A percentile compares a stretch with the other conserved stretches of the same genome.
Conservation (phyloP, 2,888 invertebrate species). For the Coleophora deauratella region DNA sequence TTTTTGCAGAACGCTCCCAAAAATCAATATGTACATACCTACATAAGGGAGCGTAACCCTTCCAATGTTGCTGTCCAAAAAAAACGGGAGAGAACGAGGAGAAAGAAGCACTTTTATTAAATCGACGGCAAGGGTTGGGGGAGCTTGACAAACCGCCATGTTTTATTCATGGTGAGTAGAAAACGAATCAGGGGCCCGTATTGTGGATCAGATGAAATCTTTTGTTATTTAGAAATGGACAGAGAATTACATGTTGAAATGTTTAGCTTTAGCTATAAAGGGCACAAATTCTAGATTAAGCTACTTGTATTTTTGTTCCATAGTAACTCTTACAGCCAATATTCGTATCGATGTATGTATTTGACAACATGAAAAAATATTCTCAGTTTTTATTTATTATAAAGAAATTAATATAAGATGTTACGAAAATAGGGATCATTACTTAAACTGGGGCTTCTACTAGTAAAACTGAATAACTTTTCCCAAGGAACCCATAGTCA, state of each 20-base stretch:
- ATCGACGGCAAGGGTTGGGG: conserved; percentile 52
- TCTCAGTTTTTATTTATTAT: too few relatives aligned
- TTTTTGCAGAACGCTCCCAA: conserved; percentile 13
- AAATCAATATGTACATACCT: conserved; percentile 25
- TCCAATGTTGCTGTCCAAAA: conserved; percentile 46
- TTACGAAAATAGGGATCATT: too few relatives aligned
- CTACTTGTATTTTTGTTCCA: too few relatives aligned
- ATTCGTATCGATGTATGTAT: too few relatives aligned
- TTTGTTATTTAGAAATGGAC: conserved; percentile 34
- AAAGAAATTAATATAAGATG: too few relatives aligned
- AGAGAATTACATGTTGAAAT: conserved; percentile 12
- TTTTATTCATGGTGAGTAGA: conserved; percentile 63
- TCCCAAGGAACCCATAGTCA: too few relatives aligned
- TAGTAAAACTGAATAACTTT: too few relatives aligned
- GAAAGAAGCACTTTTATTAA: conserved; percentile 45
- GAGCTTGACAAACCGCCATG: conserved; percentile 40
- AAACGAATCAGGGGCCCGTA: conserved; percentile 42
- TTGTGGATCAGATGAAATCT: conserved; percentile 47
- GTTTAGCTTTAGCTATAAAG: too few relatives aligned
- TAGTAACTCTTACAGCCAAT: too few relatives aligned
- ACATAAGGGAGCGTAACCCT: conserved; percentile 26
- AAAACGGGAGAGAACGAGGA: conserved; percentile 40
- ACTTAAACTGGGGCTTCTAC: too few relatives aligned
- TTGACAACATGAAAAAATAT: too few relatives aligned
- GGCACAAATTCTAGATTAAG: too few relatives aligned